These are phyloP conservation scores for Lamproptera curius DNA, from an alignment of 2,888 invertebrate species.

Conservation along the genomic window DNA sequence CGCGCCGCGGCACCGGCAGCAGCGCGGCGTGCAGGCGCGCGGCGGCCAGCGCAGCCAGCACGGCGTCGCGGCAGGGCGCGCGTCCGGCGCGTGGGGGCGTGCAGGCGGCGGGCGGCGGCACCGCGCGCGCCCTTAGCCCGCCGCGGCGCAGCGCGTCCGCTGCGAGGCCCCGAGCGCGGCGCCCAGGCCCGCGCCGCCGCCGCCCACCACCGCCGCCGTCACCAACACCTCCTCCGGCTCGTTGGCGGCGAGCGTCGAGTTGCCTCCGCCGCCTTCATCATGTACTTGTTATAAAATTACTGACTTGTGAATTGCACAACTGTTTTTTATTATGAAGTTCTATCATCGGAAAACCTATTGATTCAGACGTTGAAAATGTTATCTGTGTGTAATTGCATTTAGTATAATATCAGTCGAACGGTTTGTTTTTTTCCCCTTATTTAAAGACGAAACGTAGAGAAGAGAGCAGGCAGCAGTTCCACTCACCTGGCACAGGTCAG, in stretches of 20 bases:
- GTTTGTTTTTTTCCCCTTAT: too few species aligned
- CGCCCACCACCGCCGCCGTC: conserved; percentile 25
- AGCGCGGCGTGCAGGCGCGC: conserved; percentile 27
- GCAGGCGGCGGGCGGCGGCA: conserved; percentile 47
- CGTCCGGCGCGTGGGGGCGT: conserved; percentile 28
- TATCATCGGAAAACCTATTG: too few species aligned
- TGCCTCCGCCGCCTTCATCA: not conserved
- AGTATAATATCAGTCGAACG: too few species aligned
- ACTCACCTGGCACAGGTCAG: conserved; percentile 17
- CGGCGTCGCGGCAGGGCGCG: conserved; percentile 33
- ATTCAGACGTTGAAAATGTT: too few species aligned
- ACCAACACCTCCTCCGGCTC: conserved; percentile 21
- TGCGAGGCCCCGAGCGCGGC: conserved; percentile 27
- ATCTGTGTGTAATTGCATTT: too few species aligned
- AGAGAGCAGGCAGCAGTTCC: too few species aligned
- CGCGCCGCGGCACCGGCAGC: conserved; percentile 32
- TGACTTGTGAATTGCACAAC: too few species aligned
- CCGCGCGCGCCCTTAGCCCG: conserved; percentile 42
- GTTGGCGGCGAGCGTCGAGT: conserved; percentile 5
- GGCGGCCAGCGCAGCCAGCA: conserved; percentile 26
- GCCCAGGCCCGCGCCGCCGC: conserved; percentile 26
- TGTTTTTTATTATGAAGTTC: too few species aligned
- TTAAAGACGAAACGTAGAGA: too few species aligned
- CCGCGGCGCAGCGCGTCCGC: conserved; percentile 35
- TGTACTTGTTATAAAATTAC: too few species aligned